Conservation (phyloP, 2,888 invertebrate genomes). For the Galerucella pusilla region DNA sequence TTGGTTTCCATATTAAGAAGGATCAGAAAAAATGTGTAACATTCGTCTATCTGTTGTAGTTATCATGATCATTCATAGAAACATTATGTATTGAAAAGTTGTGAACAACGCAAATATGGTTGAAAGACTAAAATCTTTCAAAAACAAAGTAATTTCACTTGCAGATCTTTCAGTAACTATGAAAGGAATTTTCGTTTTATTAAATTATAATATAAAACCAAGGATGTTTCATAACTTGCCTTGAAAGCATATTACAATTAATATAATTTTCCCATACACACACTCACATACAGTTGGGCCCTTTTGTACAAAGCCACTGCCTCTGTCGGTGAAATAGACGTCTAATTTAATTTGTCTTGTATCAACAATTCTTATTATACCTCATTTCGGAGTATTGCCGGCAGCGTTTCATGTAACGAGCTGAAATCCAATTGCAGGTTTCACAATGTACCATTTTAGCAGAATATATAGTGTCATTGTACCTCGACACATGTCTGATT, state of each 20-base stretch:
- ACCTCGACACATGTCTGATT: slow-evolving; percentile 3
- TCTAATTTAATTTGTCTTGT: slow-evolving; percentile 30
- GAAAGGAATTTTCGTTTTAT: not conserved
- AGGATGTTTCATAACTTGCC: not conserved
- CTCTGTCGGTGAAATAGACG: slow-evolving; percentile 15
- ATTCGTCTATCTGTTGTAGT: too few relatives aligned
- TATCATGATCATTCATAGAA: too few relatives aligned
- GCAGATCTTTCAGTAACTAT: too few relatives aligned
- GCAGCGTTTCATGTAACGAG: slow-evolving; percentile 28
- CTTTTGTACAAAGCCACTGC: not conserved
- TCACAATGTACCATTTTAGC: slow-evolving; percentile 20
- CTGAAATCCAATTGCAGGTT: slow-evolving; percentile 27
- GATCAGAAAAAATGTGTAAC: too few relatives aligned
- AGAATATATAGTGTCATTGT: slow-evolving; percentile 10
- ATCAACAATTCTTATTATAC: slow-evolving; percentile 31
- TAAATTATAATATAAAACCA: not conserved
- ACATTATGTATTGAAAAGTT: too few relatives aligned
- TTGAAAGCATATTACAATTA: not conserved
- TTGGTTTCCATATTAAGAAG: too few relatives aligned
- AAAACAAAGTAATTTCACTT: too few relatives aligned
- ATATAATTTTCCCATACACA: not conserved
- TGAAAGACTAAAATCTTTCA: too few relatives aligned
- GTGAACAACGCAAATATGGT: too few relatives aligned
- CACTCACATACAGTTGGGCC: not conserved
- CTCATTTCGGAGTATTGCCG: slow-evolving; percentile 21